phyloP scores from a whole-genome alignment of 2,113 vertebrate species.

The Pelvicachromis taeniatus region DNA sequence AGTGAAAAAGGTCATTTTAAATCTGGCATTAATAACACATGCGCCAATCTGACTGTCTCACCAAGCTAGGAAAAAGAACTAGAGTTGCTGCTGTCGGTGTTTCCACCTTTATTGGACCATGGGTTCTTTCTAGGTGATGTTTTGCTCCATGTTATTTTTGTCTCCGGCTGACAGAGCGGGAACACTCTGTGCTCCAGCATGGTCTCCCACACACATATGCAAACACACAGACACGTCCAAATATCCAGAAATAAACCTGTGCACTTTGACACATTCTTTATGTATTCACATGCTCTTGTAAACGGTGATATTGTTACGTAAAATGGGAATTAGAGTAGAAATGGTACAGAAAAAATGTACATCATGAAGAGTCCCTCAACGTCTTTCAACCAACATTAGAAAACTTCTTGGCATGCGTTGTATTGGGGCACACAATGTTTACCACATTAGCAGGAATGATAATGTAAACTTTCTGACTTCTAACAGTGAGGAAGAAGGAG shows the following conservation, averaged over 20 bases:
- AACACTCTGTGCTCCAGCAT: constrained; percentile 20
- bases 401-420: fast-evolving
- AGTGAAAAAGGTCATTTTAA: background rate
- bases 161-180: background rate
- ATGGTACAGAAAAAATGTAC: background rate
- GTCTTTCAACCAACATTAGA: background rate
- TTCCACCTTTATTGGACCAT: background rate
- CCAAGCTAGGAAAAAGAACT: background rate
- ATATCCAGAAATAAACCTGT: background rate
- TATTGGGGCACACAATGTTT: background rate
- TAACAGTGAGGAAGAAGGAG: background rate
- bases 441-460: background rate
- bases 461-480: background rate
- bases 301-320: background rate
- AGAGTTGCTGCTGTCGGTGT: background rate
- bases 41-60: background rate
- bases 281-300: background rate
- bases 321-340: constrained; percentile 44
- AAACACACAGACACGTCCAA: background rate
- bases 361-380: background rate
- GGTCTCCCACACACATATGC: constrained; percentile 16
- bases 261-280: background rate
- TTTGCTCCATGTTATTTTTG: constrained; percentile 34
- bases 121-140: background rate
- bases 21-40: background rate